Conservation (phyloP, 2,888 invertebrate species). For the Drosophila borealis region DNA sequence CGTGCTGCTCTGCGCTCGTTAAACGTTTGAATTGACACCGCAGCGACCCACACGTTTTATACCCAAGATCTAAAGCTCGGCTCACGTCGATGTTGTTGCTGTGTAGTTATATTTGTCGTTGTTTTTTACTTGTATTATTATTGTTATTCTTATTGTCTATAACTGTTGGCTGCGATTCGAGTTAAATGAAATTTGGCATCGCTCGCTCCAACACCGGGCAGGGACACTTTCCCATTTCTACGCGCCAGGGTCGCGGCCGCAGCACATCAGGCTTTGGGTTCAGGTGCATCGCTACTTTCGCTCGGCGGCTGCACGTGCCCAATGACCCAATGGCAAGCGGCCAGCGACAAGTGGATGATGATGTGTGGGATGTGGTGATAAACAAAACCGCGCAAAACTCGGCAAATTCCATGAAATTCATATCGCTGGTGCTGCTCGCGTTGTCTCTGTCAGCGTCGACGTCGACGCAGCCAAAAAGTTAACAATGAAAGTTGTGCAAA, state of each 20-base stretch:
- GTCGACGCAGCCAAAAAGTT: constrained; percentile 12
- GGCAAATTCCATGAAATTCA: constrained; percentile 61
- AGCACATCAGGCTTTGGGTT: constrained; percentile 18
- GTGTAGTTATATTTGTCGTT: not conserved
- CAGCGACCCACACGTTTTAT: constrained; percentile 66
- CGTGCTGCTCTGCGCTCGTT: constrained; percentile 61
- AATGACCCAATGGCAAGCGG: constrained; percentile 4
- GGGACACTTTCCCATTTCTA: constrained; percentile 56
- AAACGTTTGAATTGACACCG: constrained; percentile 69
- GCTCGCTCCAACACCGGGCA: constrained; percentile 1
- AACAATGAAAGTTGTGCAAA: constrained; percentile 30
- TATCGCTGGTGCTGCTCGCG: constrained; percentile 32
- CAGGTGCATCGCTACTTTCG: constrained; percentile 36
- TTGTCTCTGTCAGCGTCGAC: constrained; percentile 2
- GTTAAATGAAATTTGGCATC: constrained; percentile 41
- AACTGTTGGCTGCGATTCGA: constrained; percentile 34
- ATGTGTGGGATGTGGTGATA: constrained; percentile 49
- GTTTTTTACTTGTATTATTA: constrained; percentile 4
- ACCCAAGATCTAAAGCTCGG: constrained; percentile 48
- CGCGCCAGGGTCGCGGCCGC: constrained; percentile 21
- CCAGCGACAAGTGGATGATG: constrained; percentile 23
- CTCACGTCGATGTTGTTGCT: constrained; percentile 9
- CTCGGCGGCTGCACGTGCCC: constrained; percentile 47
- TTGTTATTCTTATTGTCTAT: constrained; percentile 10
- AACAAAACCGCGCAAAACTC: constrained; percentile 21